A percentile compares a stretch with the other conserved stretches of the same genome.
These are phyloP conservation scores for Cosmia trapezina DNA, from an alignment of 2,888 invertebrate species.

Conservation along the genomic window DNA sequence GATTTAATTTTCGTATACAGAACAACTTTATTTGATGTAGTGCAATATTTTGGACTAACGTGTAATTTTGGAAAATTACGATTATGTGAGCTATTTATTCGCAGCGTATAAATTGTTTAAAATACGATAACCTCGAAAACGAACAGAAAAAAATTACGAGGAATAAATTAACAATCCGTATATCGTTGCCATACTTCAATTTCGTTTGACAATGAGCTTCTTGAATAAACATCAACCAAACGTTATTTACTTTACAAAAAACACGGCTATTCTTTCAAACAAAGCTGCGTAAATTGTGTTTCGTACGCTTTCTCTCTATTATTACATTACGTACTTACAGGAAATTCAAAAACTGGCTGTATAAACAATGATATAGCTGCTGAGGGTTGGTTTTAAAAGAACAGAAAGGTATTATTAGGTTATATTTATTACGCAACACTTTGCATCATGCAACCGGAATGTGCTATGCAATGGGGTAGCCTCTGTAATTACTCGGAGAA, in stretches of 20 bases:
- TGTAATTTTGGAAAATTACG: not conserved
- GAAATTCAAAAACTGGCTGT: conserved; percentile 64
- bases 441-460: conserved; percentile 44
- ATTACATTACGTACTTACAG: conserved; percentile 65
- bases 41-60: not conserved
- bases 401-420: conserved; percentile 43
- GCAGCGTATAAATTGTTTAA: not conserved
- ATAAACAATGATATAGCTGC: conserved; percentile 41
- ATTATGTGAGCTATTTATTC: not conserved
- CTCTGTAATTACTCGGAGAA: conserved; percentile 40
- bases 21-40: not conserved
- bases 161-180: conserved; percentile 5
- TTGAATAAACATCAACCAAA: conserved; percentile 15
- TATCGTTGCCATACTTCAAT: conserved; percentile 1
- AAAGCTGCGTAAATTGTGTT: conserved; percentile 53
- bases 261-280: conserved; percentile 36
- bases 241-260: conserved; percentile 30
- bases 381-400: conserved; percentile 34
- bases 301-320: conserved; percentile 62
- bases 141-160: not conserved
- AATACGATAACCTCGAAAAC: not conserved
- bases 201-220: conserved; percentile 17
- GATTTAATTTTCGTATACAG: conserved; percentile 60
- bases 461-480: conserved; percentile 18
- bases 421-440: conserved; percentile 47